Percentiles rank a stretch among this genome's conserved stretches.
Conservation (phyloP, 2,113 vertebrate species). For the Erythrolamprus reginae region DNA sequence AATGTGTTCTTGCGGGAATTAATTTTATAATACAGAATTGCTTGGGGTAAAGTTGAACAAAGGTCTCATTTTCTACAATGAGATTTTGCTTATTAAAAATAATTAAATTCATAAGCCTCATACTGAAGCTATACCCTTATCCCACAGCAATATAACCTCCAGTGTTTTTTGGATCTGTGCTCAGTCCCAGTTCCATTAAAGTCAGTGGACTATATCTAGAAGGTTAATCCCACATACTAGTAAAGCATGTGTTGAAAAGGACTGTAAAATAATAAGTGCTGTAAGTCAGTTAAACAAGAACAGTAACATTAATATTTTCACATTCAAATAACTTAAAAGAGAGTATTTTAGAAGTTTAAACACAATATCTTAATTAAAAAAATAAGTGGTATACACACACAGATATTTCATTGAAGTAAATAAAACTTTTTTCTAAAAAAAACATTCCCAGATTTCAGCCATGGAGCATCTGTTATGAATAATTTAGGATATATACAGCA, state of each 20-base stretch:
- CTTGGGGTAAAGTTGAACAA: conserved; percentile 58
- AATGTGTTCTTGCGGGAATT: conserved; percentile 50
- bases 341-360: neutral
- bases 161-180: neutral
- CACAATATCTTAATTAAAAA: neutral
- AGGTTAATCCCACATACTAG: conserved; percentile 7
- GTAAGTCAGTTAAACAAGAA: neutral
- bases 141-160: neutral
- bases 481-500: neutral
- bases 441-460: neutral
- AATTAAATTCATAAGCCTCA: conserved; percentile 30
- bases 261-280: neutral
- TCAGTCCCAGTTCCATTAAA: conserved; percentile 21
- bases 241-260: neutral
- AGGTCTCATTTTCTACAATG: conserved; percentile 59
- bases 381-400: neutral
- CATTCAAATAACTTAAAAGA: neutral
- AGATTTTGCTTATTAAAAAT: conserved; percentile 63
- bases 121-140: conserved; percentile 3
- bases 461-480: neutral
- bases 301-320: neutral
- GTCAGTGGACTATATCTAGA: neutral
- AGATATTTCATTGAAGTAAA: neutral
- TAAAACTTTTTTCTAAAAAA: neutral
- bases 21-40: conserved; percentile 59